Evolutionary conservation across 2,888 invertebrate genomes (phyloP).

Genomic region (Clusia tigrina): DNA sequence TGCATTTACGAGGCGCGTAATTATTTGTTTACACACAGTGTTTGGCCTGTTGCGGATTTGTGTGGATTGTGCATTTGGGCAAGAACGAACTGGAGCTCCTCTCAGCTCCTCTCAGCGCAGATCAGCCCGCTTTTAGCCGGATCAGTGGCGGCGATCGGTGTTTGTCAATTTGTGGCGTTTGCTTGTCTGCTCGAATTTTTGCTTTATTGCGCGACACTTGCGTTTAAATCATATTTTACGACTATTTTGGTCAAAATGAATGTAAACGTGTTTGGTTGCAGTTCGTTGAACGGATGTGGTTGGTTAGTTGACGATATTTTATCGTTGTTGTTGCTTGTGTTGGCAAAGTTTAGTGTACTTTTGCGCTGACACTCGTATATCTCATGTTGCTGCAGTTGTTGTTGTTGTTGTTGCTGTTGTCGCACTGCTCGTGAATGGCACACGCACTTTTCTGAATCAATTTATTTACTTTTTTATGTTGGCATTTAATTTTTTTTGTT

Average conservation of each 20-base stretch:
- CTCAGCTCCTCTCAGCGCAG: not conserved
- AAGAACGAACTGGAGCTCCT: not conserved
- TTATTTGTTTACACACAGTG: conserved; percentile 23
- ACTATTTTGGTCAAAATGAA: conserved; percentile 47
- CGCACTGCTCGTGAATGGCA: conserved; percentile 43
- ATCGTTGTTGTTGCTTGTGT: conserved; percentile 3
- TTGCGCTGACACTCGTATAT: not conserved
- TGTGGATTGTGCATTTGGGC: not conserved
- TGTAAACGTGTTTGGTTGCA: conserved; percentile 50
- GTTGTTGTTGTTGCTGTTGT: conserved; percentile 32
- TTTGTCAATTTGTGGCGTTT: conserved; percentile 34
- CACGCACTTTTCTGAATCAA: conserved; percentile 41
- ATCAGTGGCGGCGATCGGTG: conserved; percentile 1
- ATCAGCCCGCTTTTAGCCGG: not conserved
- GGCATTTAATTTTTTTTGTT: conserved; percentile 18
- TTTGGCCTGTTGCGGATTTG: not conserved
- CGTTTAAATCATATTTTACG: conserved; percentile 56
- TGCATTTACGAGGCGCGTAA: conserved; percentile 17
- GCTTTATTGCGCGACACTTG: conserved; percentile 46
- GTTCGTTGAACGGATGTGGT: conserved; percentile 34
- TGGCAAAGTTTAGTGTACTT: not conserved
- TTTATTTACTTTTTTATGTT: conserved; percentile 28
- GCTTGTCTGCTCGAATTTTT: conserved; percentile 37
- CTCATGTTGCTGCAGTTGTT: not conserved
- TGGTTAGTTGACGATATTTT: conserved; percentile 2